Evolutionary conservation across 1,140 invertebrate species (phyloP), one percentile per base, ranked within the genome.

Genomic region (Rhagoletis zephyria): DNA sequence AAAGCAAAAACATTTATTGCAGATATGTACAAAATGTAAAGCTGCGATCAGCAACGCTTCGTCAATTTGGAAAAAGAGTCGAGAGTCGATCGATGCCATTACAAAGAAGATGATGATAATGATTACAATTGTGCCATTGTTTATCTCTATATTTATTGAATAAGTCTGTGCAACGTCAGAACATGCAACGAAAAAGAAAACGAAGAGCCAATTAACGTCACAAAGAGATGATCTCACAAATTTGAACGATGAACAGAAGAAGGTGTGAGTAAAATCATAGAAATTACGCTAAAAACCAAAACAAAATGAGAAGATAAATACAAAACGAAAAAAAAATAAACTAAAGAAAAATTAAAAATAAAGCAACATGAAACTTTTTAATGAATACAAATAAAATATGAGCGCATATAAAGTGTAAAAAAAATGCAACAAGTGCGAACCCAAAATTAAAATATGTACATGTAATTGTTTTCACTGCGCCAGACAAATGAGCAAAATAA

Each of bases 211-310:
- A 74, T 74, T 74, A 74, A 74, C 67, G 67, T 74, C 67, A 74
- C 67, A 74, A 74, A 14, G n/a, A 74, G 67, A 74, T 74, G 67
- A 74, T 74, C 67, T 74, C 67, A 74, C 40, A 48, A 74, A 74
- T 74, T 74, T 42, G 14, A 45, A 14, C 42, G 67, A 12, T 6
- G 42, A 67, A 30, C 42, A 74, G 42, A 48, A 74, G 10, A 5
- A 4, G 42, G 42, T 74, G 67, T 74, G 67, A 30, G 40, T 40
- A 74, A 74, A 67, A 7, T 40, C 65, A 40, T 9, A 67, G 42
- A 67, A 67, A 67, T 9, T 9, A 40, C 4, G 19, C 10, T 4
- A 67, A n/a, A 67, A 56, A 12, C 16, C 40, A 67, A 74, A 16
- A 48, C 67, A 48, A 74, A 48, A 48, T 45, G 42, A 48, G 4